phyloP scores from a whole-genome alignment of 2,888 invertebrate genomes.

The Odontocolon sp. region DNA sequence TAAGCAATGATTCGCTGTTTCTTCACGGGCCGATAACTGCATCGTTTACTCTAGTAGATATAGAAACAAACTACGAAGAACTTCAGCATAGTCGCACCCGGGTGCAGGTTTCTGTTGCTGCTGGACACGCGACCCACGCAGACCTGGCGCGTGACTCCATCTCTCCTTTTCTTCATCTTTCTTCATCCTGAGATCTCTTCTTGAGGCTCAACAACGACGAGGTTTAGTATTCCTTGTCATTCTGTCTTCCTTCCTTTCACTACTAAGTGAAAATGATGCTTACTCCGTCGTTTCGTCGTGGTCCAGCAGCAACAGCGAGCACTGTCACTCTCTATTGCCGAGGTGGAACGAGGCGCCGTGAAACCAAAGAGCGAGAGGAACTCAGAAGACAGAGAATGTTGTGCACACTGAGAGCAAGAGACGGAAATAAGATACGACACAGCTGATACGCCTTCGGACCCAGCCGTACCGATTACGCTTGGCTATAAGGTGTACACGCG shows the following conservation, averaged over 20 bases:
- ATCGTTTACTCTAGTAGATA: constrained; percentile 10
- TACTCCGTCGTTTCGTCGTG: constrained; percentile 26
- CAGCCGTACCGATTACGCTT: constrained; percentile 72
- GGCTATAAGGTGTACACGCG: constrained; percentile 69
- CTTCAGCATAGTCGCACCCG: constrained; percentile 42
- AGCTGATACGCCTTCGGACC: constrained; percentile 77
- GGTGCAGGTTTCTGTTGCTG: constrained; percentile 52
- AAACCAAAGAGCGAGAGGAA: constrained; percentile 64
- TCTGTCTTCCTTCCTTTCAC: constrained; percentile 44
- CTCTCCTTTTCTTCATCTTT: constrained; percentile 61
- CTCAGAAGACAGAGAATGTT: constrained; percentile 31
- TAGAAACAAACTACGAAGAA: too few species aligned
- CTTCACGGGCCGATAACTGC: too few species aligned
- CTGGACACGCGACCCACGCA: constrained; percentile 67
- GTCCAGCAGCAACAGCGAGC: background rate
- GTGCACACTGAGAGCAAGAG: constrained; percentile 48
- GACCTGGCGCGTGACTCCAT: constrained; percentile 62
- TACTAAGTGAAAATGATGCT: constrained; percentile 11
- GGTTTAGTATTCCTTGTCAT: constrained; percentile 28
- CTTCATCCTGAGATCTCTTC: constrained; percentile 39
- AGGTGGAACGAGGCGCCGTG: background rate
- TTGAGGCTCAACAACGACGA: constrained; percentile 7
- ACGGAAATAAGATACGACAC: constrained; percentile 79
- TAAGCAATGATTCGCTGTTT: too few species aligned
- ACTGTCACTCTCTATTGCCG: constrained; percentile 6